Percentiles rank a stretch among this genome's conserved stretches.
Evolutionary conservation across 2,888 invertebrate genomes (phyloP).

Genomic region (Oscheius sp.): DNA sequence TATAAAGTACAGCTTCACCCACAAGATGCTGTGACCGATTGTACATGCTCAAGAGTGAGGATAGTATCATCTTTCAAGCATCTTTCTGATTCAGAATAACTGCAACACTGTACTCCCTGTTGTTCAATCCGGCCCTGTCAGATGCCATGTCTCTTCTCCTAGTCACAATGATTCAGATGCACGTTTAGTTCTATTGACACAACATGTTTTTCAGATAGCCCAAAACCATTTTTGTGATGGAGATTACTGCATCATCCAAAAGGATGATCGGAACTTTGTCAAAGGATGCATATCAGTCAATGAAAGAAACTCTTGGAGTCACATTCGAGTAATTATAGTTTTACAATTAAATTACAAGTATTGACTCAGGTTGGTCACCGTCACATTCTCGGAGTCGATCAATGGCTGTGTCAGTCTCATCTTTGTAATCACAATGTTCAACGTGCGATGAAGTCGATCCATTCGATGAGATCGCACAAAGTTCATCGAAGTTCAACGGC

Average conservation of each 20-base stretch:
- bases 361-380: constrained; percentile 57
- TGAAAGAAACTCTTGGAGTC: constrained; percentile 56
- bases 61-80: background rate
- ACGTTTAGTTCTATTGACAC: too few species aligned
- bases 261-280: constrained; percentile 39
- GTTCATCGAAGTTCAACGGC: constrained; percentile 1
- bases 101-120: constrained; percentile 58
- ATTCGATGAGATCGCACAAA: background rate
- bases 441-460: constrained; percentile 26
- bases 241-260: constrained; percentile 62
- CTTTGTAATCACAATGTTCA: constrained; percentile 61
- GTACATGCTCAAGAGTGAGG: constrained; percentile 54
- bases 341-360: too few species aligned
- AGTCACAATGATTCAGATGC: constrained; percentile 38
- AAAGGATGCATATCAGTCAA: constrained; percentile 57
- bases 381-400: constrained; percentile 59
- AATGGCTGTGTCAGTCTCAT: constrained; percentile 64
- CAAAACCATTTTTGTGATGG: constrained; percentile 58
- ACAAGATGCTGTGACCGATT: constrained; percentile 52
- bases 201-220: constrained; percentile 42
- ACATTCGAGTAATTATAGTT: constrained; percentile 36
- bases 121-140: constrained; percentile 50
- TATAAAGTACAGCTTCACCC: constrained; percentile 58
- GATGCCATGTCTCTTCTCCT: constrained; percentile 56
- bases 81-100: constrained; percentile 41